Evolutionary conservation across 2,113 vertebrate species (phyloP).

Genomic region (Psittacara wagleri): DNA sequence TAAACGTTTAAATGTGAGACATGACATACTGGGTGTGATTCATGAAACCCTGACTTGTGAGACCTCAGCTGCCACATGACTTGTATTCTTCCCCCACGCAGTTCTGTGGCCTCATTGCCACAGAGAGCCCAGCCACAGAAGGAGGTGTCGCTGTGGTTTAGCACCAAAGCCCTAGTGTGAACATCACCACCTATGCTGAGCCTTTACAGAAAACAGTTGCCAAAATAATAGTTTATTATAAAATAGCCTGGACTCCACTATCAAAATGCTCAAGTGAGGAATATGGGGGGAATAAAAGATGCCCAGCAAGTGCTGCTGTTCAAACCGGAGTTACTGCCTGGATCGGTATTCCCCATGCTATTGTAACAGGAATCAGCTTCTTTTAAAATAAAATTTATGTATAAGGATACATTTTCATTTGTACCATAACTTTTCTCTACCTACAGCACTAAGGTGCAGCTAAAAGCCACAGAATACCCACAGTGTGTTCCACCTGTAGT

Average conservation of each 20-base stretch:
- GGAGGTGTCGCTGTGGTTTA: not conserved
- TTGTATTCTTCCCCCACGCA: not conserved
- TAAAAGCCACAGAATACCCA: not conserved
- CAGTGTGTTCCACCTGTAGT: not conserved
- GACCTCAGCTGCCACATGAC: not conserved
- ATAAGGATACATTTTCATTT: not conserved
- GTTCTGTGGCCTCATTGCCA: not conserved
- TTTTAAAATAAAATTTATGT: not conserved
- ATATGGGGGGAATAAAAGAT: not conserved
- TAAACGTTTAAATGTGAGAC: not conserved
- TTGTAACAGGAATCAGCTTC: not conserved
- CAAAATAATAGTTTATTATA: not conserved
- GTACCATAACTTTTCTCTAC: not conserved
- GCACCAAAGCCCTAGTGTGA: not conserved
- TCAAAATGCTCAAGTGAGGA: not conserved
- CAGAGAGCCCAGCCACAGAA: not conserved
- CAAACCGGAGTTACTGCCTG: not conserved
- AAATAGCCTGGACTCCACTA: not conserved
- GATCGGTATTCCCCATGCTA: not conserved
- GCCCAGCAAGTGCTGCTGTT: not conserved
- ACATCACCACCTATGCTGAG: not conserved
- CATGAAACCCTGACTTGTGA: not conserved
- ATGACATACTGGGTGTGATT: not conserved
- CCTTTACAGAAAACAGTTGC: not conserved
- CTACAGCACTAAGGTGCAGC: not conserved